These are phyloP conservation scores for Chaetodon trifasciatus DNA, from an alignment of 2,797 vertebrate species.

Conservation along the genomic window DNA sequence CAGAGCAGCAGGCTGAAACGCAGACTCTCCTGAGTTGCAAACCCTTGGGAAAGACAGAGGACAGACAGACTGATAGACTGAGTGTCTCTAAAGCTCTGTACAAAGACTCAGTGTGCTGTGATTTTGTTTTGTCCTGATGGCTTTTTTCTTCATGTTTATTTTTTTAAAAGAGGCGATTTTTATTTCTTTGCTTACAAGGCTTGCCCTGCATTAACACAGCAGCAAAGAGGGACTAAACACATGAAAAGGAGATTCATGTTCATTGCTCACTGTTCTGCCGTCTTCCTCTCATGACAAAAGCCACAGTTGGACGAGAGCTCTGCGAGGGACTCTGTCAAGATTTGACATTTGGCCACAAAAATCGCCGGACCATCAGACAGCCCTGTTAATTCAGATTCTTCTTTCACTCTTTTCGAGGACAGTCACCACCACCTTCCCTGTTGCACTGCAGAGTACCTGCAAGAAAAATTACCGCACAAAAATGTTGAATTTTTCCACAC, in stretches of 20 bases:
- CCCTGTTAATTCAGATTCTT: conserved; percentile 38
- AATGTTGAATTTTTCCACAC: background rate
- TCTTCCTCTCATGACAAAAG: conserved; percentile 46
- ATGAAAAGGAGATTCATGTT: conserved; percentile 22
- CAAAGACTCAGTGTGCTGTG: conserved; percentile 26
- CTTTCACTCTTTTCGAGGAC: conserved; percentile 20
- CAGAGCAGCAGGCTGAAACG: conserved; percentile 80
- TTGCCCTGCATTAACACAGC: conserved; percentile 6
- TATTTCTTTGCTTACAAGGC: conserved; percentile 25
- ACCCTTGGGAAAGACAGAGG: conserved; percentile 80
- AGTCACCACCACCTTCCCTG: conserved; percentile 2
- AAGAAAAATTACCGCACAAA: background rate
- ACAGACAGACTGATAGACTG: conserved; percentile 65
- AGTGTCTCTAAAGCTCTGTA: conserved; percentile 49
- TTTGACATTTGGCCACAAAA: conserved; percentile 49
- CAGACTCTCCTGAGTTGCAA: conserved; percentile 59
- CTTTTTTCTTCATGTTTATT: conserved; percentile 14
- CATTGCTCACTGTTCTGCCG: conserved; percentile 27
- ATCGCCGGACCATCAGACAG: conserved; percentile 40
- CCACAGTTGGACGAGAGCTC: conserved; percentile 43
- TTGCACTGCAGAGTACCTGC: background rate
- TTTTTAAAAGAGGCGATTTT: conserved; percentile 7
- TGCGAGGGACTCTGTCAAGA: conserved; percentile 47
- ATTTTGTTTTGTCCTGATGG: conserved; percentile 2
- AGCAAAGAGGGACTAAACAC: background rate